phyloP scores from a whole-genome alignment of 2,113 vertebrate genomes.

The Semnornis frantzii region DNA sequence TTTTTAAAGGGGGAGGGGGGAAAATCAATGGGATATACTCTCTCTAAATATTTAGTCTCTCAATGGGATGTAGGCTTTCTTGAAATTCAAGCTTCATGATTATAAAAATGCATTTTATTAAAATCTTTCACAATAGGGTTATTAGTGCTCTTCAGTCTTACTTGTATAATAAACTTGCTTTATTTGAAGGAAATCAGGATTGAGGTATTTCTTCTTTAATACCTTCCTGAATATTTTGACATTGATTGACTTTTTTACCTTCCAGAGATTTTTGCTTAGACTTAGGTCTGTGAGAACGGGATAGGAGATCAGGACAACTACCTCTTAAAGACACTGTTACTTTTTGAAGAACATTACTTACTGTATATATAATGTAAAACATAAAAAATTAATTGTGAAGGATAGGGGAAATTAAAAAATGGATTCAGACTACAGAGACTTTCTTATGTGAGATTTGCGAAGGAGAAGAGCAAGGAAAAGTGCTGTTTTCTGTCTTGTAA shows the following conservation, averaged over 20 bases:
- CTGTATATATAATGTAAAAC: not conserved
- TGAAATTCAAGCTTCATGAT: not conserved
- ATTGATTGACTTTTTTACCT: not conserved
- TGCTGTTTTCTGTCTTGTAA: constrained; percentile 44
- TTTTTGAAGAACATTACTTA: not conserved
- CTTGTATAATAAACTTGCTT: not conserved
- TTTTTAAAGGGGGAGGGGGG: not conserved
- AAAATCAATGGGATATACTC: not conserved
- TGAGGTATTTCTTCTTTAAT: not conserved
- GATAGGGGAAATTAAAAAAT: not conserved
- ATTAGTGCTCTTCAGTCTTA: not conserved
- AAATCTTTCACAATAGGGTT: not conserved
- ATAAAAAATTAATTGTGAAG: not conserved
- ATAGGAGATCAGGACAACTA: not conserved
- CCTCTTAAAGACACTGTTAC: not conserved
- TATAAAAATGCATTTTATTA: not conserved
- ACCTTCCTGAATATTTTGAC: not conserved
- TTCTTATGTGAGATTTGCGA: not conserved
- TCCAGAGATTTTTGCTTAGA: not conserved
- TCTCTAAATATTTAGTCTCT: not conserved
- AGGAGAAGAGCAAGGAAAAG: not conserved
- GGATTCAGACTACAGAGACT: not conserved
- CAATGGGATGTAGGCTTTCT: not conserved
- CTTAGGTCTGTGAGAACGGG: not conserved
- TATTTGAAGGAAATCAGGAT: not conserved